These are phyloP conservation scores for Eupithecia subfuscata DNA, from an alignment of 2,888 invertebrate genomes.

Conservation along the genomic window DNA sequence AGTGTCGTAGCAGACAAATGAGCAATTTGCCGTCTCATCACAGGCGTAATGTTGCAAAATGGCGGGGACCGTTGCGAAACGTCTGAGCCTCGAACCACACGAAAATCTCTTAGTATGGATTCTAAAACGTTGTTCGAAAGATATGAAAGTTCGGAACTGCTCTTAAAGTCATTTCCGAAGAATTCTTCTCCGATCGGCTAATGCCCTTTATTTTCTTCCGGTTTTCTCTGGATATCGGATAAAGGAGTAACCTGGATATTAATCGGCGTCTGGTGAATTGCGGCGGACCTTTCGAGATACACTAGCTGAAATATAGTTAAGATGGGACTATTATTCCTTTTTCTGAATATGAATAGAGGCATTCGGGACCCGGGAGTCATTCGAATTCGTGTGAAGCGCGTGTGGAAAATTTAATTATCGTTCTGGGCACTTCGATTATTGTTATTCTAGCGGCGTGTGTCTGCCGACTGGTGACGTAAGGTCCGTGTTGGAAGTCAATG, in stretches of 20 bases:
- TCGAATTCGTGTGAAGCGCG: conserved; percentile 63
- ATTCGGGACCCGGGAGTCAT: conserved; percentile 50
- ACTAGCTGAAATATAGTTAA: conserved; percentile 55
- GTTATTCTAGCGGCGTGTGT: conserved; percentile 77
- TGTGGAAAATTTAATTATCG: conserved; percentile 81
- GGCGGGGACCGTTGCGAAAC: conserved; percentile 61
- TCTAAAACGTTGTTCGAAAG: conserved; percentile 19
- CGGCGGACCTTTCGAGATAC: conserved; percentile 52
- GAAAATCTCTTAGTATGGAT: conserved; percentile 27
- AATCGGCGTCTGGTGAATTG: conserved; percentile 65
- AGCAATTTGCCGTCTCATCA: conserved; percentile 77
- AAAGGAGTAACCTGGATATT: conserved; percentile 63
- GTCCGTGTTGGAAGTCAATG: conserved; percentile 53
- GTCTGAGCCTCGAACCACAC: conserved; percentile 32
- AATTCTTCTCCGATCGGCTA: conserved; percentile 39
- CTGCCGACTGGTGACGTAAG: conserved; percentile 75
- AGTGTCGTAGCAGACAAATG: conserved; percentile 72
- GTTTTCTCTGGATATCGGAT: conserved; percentile 53
- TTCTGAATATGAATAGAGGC: conserved; percentile 48
- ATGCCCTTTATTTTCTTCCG: conserved; percentile 51
- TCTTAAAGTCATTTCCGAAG: conserved; percentile 35
- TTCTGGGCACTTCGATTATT: conserved; percentile 69
- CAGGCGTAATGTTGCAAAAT: conserved; percentile 71
- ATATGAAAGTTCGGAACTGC: conserved; percentile 24
- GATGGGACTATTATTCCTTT: conserved; percentile 48